Percentiles rank a stretch among this genome's conserved stretches.
Conservation (phyloP, 2,888 invertebrate species). For the Bugula neritina region DNA sequence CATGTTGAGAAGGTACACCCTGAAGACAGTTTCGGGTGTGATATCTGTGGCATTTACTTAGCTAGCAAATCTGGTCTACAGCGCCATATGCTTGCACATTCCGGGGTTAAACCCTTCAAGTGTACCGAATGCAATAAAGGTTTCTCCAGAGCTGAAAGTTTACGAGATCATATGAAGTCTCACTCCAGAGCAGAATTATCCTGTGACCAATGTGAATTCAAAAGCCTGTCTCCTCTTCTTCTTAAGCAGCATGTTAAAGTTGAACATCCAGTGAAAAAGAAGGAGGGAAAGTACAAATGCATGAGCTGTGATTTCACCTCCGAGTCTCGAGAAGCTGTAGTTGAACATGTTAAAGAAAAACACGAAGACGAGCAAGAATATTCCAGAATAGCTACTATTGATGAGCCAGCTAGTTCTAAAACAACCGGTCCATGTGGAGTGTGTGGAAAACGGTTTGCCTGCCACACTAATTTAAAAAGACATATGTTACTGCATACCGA, state of each 20-base stretch:
- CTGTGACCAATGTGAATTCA: conserved; percentile 12
- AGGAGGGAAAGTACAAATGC: conserved; percentile 3
- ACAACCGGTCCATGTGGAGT: neutral
- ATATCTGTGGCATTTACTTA: neutral
- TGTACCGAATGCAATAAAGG: neutral
- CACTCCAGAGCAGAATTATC: neutral
- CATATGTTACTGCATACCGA: conserved; percentile 22
- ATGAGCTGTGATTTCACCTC: neutral
- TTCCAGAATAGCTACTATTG: neutral
- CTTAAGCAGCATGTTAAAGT: neutral
- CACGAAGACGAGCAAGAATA: neutral
- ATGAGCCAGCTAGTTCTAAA: neutral
- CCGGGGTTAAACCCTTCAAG: conserved; percentile 5
- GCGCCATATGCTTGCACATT: conserved; percentile 18
- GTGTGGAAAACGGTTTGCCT: neutral
- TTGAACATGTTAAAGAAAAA: neutral
- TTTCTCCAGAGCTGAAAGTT: neutral
- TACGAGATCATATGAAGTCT: conserved; percentile 18
- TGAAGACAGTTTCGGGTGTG: neutral
- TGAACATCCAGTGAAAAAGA: neutral
- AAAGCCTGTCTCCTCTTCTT: neutral
- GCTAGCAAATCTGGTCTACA: neutral
- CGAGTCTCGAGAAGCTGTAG: neutral
- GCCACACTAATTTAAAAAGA: neutral
- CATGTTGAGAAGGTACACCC: conserved; percentile 19